Evolutionary conservation across 2,797 vertebrate genomes (phyloP), one percentile per base, ranked within the genome.

Genomic region (Neoniphon sammara): DNA sequence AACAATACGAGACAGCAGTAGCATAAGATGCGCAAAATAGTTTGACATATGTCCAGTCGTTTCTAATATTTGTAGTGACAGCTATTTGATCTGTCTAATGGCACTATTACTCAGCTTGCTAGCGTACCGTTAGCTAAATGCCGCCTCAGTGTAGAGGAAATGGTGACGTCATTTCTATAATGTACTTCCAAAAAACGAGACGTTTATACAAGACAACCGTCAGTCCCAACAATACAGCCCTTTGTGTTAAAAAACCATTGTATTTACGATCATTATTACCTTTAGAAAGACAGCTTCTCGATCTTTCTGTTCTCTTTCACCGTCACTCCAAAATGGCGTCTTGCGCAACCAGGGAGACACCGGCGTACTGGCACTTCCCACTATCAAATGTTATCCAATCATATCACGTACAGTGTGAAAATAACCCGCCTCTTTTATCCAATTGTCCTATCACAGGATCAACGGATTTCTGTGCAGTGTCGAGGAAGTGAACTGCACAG

Each of bases 321-420:
- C 89, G 92, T 92, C 92, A 94, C 90, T 91, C 88, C 93, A 95
- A 95, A 95, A 95, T 95, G 94, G 94, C 94, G 94, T 94, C 91
- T 93, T 91, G 92, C 89, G 90, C 93, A 93, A 88, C 90, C 91
- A 83, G 87, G 81, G 89, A 89, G 86, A 93, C 87, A 87, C 92
- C 91, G 91, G 93, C 75, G 88, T 73, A 81, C 80, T 30, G 75
- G 52, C 50, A 73, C 91, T 63, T 87, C 91, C 92, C 92, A 90
- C 86, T 85, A 70, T 76, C 52, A 68, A n/a, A 8, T 12, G 9
- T 1, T 4, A 18, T 0, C 93, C 92, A 94, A 94, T 94, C 86
- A 76, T 21, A 73, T 71, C 0, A 4, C 3, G 14, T 0, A 17
- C 27, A 15, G 73, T 77, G 75, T 36, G 0, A 7, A 54, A 0